These are phyloP conservation scores for Andrena bicolor DNA, from an alignment of 2,888 invertebrate species.

Conservation along the genomic window DNA sequence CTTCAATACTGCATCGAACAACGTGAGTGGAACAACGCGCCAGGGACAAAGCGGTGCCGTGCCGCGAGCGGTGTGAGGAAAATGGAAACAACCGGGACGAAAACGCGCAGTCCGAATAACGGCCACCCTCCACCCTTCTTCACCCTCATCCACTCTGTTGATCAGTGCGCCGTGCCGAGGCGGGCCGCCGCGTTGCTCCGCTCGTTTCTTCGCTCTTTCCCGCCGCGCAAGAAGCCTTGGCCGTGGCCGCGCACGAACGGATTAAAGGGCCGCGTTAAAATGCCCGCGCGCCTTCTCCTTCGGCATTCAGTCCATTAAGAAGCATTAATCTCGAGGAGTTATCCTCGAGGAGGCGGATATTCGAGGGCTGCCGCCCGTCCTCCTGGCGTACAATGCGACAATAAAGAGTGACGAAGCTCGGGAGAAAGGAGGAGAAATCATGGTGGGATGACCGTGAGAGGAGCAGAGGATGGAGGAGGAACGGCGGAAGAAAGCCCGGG, in stretches of 20 bases:
- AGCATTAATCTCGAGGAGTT: conserved; percentile 73
- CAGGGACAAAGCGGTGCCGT: conserved; percentile 2
- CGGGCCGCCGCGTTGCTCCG: background rate
- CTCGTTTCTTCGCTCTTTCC: conserved; percentile 1
- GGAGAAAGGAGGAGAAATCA: conserved; percentile 29
- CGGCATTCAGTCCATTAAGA: conserved; percentile 70
- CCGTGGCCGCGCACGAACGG: conserved; percentile 28
- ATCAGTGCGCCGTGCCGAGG: too few relatives aligned
- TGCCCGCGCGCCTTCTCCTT: conserved; percentile 51
- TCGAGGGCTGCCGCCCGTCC: conserved; percentile 53
- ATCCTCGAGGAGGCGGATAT: conserved; percentile 64
- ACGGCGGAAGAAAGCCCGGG: background rate
- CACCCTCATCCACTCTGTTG: background rate
- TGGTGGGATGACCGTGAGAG: conserved; percentile 31
- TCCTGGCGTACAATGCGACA: conserved; percentile 60
- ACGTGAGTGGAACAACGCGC: conserved; percentile 12
- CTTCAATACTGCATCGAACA: conserved; percentile 31
- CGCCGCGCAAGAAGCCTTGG: background rate
- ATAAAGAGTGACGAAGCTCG: conserved; percentile 68
- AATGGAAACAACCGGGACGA: conserved; percentile 15
- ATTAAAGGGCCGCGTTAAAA: conserved; percentile 64
- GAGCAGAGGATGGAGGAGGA: conserved; percentile 7
- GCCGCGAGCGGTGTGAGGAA: conserved; percentile 11
- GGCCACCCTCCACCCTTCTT: background rate
- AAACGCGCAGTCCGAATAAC: conserved; percentile 15